Evolutionary conservation across 92 coral and sea anemone genomes (phyloP).

Genomic region (Phenganax marumi): DNA sequence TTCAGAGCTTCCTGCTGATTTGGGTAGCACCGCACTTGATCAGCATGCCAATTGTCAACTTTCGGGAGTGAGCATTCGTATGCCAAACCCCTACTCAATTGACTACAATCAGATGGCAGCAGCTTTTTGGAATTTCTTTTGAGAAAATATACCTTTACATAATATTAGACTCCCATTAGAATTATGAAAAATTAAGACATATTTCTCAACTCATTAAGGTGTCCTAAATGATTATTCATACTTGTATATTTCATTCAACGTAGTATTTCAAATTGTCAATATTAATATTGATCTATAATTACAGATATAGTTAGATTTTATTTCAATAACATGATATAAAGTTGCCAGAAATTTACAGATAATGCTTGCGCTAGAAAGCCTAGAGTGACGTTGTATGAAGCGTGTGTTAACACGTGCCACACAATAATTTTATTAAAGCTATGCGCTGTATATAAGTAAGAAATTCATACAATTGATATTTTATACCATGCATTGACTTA

Average conservation of each 20-base stretch:
- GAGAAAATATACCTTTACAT: background rate
- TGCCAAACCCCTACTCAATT: constrained; percentile 1
- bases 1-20: background rate
- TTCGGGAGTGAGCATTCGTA: background rate
- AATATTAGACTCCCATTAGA: background rate
- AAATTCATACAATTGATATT: background rate
- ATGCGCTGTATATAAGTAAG: background rate
- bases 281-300: background rate
- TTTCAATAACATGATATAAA: background rate
- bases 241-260: background rate
- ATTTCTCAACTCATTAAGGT: background rate
- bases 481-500: background rate
- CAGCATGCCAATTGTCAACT: background rate
- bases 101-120: background rate
- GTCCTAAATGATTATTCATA: background rate
- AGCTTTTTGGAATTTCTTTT: background rate
- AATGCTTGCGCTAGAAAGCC: background rate
- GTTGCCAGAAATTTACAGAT: background rate
- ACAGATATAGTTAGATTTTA: background rate
- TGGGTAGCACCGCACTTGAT: constrained; percentile 1
- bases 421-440: background rate
- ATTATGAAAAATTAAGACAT: background rate
- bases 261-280: background rate
- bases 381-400: background rate
- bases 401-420: background rate